Conservation (phyloP, 2,888 invertebrate species). For the Colletes collaris region DNA sequence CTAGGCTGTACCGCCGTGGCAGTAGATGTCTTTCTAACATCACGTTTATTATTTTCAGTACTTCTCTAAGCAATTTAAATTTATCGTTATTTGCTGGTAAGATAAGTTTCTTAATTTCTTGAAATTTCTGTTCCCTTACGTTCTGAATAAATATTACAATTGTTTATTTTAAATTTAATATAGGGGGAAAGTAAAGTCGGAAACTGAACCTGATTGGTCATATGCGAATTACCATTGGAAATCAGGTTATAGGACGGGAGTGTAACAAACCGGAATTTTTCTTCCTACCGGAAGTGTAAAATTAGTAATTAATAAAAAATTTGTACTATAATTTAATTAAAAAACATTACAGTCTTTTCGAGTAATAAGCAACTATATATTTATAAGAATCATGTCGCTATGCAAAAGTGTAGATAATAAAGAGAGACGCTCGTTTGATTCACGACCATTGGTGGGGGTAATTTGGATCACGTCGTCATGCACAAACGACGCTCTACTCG, state of each 20-base stretch:
- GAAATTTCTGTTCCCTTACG: not conserved
- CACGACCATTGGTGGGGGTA: conserved; percentile 60
- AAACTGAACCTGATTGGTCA: conserved; percentile 45
- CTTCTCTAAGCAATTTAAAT: not conserved
- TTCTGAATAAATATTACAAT: not conserved
- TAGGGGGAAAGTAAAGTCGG: not conserved
- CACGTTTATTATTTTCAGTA: conserved; percentile 61
- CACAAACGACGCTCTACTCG: conserved; percentile 78
- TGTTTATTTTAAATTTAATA: not conserved
- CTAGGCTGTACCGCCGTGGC: conserved; percentile 69
- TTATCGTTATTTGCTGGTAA: not conserved
- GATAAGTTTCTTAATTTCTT: not conserved
- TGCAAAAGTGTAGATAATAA: not conserved
- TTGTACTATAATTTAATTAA: not conserved
- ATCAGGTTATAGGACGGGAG: conserved; percentile 54
- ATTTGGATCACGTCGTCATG: conserved; percentile 76
- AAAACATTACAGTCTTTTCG: not conserved
- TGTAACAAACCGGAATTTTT: conserved; percentile 44
- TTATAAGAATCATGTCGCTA: accelerated
- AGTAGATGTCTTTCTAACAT: conserved; percentile 20
- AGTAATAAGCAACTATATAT: conserved; percentile 7
- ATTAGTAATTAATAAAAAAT: conserved; percentile 13
- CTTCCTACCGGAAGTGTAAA: conserved; percentile 35
- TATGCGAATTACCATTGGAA: conserved; percentile 7
- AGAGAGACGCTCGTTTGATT: conserved; percentile 56